These are phyloP conservation scores for Conistra vaccinii DNA, from an alignment of 2,888 invertebrate genomes.

Conservation along the genomic window DNA sequence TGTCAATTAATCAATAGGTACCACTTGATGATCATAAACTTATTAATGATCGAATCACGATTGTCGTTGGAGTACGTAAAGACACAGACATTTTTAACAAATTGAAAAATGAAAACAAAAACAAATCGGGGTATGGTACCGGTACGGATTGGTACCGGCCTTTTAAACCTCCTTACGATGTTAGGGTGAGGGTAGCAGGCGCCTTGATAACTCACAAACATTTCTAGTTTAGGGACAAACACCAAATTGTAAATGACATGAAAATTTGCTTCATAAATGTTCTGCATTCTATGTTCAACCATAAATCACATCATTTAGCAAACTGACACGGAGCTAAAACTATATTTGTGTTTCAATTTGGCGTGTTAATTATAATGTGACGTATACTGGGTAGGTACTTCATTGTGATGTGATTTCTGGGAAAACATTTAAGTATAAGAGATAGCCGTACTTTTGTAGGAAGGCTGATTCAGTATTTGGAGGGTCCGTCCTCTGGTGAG, in stretches of 20 bases:
- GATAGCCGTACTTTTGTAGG: too few species aligned
- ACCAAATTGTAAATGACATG: slow-evolving; percentile 52
- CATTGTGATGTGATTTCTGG: background rate
- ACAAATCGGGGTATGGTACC: slow-evolving; percentile 48
- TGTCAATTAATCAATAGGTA: background rate
- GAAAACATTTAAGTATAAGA: too few species aligned
- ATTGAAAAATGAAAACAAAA: slow-evolving; percentile 62
- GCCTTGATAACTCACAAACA: slow-evolving; percentile 64
- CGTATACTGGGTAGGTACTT: background rate
- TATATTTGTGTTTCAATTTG: slow-evolving; percentile 41
- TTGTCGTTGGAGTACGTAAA: slow-evolving; percentile 21
- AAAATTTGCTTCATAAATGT: slow-evolving; percentile 49
- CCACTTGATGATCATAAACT: slow-evolving; percentile 10
- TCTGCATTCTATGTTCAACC: background rate
- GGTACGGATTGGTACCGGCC: slow-evolving; percentile 53
- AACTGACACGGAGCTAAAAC: slow-evolving; percentile 26
- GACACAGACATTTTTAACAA: slow-evolving; percentile 34
- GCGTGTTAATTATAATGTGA: slow-evolving; percentile 9
- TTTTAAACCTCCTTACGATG: slow-evolving; percentile 22
- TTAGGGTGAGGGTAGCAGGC: slow-evolving; percentile 57
- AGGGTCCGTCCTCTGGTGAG: too few species aligned
- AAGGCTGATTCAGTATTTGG: too few species aligned
- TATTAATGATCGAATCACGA: slow-evolving; percentile 20
- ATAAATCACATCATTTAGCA: slow-evolving; percentile 50
- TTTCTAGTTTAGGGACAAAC: slow-evolving; percentile 52